Base-by-base conservation (phyloP, 2,888 invertebrate genomes). In the Notocelia uddmanniana region DNA sequence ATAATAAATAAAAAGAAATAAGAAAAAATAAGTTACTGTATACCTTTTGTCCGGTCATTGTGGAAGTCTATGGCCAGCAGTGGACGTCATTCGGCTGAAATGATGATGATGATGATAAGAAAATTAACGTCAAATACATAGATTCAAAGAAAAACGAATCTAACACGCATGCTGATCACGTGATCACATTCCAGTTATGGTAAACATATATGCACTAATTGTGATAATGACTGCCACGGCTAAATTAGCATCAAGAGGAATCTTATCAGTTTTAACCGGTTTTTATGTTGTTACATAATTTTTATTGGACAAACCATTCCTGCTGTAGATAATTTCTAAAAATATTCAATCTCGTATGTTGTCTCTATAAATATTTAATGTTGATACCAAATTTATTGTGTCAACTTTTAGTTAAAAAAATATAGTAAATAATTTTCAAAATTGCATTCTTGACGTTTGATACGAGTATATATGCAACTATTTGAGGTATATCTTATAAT, bases 221-320 rank as follows among this genome's bases (percentile, higher is more conserved):
- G n/a, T 11, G 54, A 31, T 69, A 55, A 69, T 55, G n/a, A 13
- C 19, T 50, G 21, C 57, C 18, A 21, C 45, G 13, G 26, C 34
- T 69, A n/a, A 19, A 26, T 63, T 55, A 69, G 62, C 69, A 63
- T 48, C 21, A 9, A 54, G n/a, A 18, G 31, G 62, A 31, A 31
- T 9, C 45, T 55, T 19, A 26, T 26, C 58, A 45, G 48, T 45
- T 18, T 58, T 59, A 34, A 68, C 58, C n/a, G 21, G 54, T 45
- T 69, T 21, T 41, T 21, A 31, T 62, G 45, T 26, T 19, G 23
- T 50, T 60, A 45, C 3, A 45, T 45, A 48, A 55, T 69, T n/a
- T n/a, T 54, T 54, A 6, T 13, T 48, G 37, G n/a, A 18, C 52
- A 26, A 55, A 55, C 54, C 54, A n/a, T 55, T 1, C n/a, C n/a